These are phyloP conservation scores for Nomada hirtipes DNA, from an alignment of 2,888 invertebrate species.

Conservation along the genomic window DNA sequence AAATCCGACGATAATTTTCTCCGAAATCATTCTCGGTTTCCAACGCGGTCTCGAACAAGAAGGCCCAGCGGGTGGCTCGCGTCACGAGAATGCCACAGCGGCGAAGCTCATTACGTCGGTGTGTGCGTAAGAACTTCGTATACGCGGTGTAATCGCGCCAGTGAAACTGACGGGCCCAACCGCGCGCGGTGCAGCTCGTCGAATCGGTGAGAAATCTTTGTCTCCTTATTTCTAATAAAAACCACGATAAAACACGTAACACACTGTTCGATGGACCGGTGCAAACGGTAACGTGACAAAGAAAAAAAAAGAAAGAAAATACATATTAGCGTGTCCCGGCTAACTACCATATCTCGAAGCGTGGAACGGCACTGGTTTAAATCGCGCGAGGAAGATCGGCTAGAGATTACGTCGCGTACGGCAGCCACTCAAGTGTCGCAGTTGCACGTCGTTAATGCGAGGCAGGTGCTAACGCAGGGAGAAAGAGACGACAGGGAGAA, in stretches of 20 bases:
- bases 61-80: conserved; percentile 69
- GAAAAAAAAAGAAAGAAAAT: conserved; percentile 23
- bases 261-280: not conserved
- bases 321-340: conserved; percentile 10
- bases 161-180: conserved; percentile 49
- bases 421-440: conserved; percentile 64
- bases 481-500: conserved; percentile 58
- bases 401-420: conserved; percentile 57
- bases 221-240: not conserved
- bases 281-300: too few species aligned
- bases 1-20: conserved; percentile 63
- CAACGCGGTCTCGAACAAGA: conserved; percentile 55
- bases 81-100: conserved; percentile 72
- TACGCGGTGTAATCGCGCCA: conserved; percentile 74
- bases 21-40: conserved; percentile 59
- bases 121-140: conserved; percentile 76
- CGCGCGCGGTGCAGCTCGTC: conserved; percentile 16
- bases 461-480: conserved; percentile 66
- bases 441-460: conserved; percentile 68
- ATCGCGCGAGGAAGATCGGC: conserved; percentile 53
- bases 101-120: conserved; percentile 75
- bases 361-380: conserved; percentile 37
- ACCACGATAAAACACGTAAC: not conserved
- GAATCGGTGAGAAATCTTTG: conserved; percentile 21
- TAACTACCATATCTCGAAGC: conserved; percentile 3